A percentile compares a stretch with the other conserved stretches of the same genome.
phyloP scores from a whole-genome alignment of 2,797 vertebrate species.

The Tokudaia tokunoshimensis region DNA sequence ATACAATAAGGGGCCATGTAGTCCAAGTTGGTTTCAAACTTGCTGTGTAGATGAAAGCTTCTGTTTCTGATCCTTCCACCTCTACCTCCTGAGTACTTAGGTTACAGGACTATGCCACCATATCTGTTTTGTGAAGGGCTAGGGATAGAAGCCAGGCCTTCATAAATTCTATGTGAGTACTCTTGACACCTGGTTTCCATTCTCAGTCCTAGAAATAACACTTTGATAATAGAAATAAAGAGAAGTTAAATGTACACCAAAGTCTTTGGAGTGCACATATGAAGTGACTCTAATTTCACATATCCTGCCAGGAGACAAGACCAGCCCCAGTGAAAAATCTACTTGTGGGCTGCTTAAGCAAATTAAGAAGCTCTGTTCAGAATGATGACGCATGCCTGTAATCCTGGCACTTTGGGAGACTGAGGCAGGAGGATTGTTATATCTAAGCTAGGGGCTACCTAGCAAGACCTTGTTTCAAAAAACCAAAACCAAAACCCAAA shows the following conservation, averaged over 20 bases:
- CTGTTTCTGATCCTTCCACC: neutral
- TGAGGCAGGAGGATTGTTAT: neutral
- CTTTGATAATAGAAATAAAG: slow-evolving; percentile 25
- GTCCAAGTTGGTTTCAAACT: neutral
- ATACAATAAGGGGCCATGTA: neutral
- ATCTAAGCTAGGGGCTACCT: neutral
- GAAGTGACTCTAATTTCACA: slow-evolving; percentile 18
- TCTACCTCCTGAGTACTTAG: neutral
- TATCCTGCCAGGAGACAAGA: neutral
- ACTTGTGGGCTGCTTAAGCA: neutral
- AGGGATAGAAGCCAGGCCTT: neutral
- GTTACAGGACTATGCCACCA: neutral
- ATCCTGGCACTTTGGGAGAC: neutral
- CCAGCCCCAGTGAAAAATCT: slow-evolving; percentile 36
- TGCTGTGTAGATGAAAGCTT: neutral
- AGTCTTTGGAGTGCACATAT: neutral
- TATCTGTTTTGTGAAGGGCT: neutral
- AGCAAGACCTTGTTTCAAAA: neutral
- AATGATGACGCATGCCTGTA: neutral
- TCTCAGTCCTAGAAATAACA: neutral
- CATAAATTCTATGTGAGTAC: neutral
- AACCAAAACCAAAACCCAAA: neutral
- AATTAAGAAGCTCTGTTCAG: neutral
- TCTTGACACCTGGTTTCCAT: neutral
- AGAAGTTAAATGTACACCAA: neutral